Percentiles rank a stretch among this genome's conserved stretches.
phyloP scores from a whole-genome alignment of 2,797 vertebrate species.

The Heliangelus exortis region DNA sequence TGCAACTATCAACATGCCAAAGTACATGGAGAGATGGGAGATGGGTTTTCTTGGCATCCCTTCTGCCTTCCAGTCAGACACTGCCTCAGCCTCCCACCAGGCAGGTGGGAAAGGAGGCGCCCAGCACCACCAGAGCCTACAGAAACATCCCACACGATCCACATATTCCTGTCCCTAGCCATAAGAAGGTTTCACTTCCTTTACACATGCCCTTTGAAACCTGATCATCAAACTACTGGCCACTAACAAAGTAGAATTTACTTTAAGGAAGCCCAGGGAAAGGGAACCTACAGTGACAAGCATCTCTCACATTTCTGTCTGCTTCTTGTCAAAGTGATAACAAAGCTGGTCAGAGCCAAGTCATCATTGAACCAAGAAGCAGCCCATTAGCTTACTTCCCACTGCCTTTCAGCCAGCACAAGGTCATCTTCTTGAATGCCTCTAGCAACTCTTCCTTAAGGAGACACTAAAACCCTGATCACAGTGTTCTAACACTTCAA shows the following conservation, averaged over 20 bases:
- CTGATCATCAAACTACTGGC: neutral
- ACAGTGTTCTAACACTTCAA: neutral
- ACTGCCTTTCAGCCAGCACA: neutral
- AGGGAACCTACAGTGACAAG: neutral
- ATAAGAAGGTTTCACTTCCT: neutral
- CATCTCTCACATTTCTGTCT: neutral
- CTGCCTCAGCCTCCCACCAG: neutral
- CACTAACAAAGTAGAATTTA: neutral
- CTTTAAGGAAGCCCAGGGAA: neutral
- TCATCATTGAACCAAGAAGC: fast-evolving
- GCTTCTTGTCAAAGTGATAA: neutral
- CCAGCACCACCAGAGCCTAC: fast-evolving
- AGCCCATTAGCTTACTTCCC: neutral
- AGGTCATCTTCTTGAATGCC: neutral
- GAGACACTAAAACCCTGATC: neutral
- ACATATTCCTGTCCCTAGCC: neutral
- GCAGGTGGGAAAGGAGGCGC: neutral
- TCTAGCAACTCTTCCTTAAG: neutral
- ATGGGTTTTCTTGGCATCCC: neutral
- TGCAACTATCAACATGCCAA: neutral
- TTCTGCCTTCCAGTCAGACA: neutral
- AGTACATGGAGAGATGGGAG: neutral
- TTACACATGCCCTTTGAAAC: neutral
- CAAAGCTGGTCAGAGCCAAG: neutral
- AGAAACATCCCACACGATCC: neutral